Evolutionary conservation across 2,888 invertebrate species (phyloP), one percentile per base, ranked within the genome.

Genomic region (Epistrophe grossulariae): DNA sequence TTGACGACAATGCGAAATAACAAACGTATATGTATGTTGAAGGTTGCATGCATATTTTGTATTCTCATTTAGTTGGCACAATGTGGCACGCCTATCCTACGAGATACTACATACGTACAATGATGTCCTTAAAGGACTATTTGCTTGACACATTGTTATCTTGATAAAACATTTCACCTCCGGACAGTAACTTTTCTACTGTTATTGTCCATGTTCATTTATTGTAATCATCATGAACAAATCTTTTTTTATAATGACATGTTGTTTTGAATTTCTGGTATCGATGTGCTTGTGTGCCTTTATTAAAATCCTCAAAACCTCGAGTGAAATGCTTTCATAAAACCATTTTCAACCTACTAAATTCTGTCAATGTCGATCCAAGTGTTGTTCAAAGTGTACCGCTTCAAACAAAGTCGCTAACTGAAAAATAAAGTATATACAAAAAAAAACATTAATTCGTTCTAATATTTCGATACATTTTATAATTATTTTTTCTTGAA

Each of bases 121-220:
- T 11, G 35, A 50, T 57, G 55, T 79, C 62, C 64, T 66, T 70
- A 50, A 76, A 84, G 50, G 64, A 76, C 74, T 38, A 40, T 19
- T 38, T 62, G 40, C 40, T 60, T 55, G 68, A 79, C 79, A 84
- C 55, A 50, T 76, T 79, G 15, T 66, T 71, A 84, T 84, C 79
- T 76, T 71, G 79, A 84, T 74, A 74, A 62, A 74, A 38, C 48
- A 50, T 74, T 79, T 64, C 43, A n/a, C 71, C 5, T 24, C 19
- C 17, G 57, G 17, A 60, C 43, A 72, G 59, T 31, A 35, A 28
- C 64, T 60, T 38, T 43, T 55, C 55, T 70, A 43, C 45, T 72
- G 35, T 13, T 57, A 17, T n/a, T 45, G 19, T 59, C 4, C 15
- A 52, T 55, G 52, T 64, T 52, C 50, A 35, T 45, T 24, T 81